Conservation (phyloP, 2,113 vertebrate genomes). For the Empidonax traillii region DNA sequence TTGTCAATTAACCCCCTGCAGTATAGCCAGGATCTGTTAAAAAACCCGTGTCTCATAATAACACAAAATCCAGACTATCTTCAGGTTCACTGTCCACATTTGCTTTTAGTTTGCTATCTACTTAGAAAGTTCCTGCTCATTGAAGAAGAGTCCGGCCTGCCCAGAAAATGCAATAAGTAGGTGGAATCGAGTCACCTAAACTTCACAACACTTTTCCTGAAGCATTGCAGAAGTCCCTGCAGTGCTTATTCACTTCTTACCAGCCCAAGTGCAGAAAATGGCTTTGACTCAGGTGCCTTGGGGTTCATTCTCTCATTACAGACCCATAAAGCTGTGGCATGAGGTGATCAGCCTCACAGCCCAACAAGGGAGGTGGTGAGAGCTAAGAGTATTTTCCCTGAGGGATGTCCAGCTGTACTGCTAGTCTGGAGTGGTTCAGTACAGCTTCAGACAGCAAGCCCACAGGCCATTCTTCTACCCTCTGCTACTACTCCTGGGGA, state of each 20-base stretch:
- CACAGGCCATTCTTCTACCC: neutral
- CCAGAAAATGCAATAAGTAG: neutral
- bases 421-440: neutral
- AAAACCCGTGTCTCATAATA: neutral
- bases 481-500: neutral
- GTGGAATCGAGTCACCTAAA: neutral
- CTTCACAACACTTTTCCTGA: neutral
- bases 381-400: neutral
- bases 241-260: fast-evolving
- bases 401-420: neutral
- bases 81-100: neutral
- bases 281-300: fast-evolving
- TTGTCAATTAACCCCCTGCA: neutral
- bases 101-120: neutral
- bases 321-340: neutral
- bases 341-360: neutral
- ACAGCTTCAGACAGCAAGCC: neutral
- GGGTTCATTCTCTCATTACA: neutral
- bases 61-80: neutral
- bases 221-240: neutral
- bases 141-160: neutral
- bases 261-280: neutral
- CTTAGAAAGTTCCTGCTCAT: neutral
- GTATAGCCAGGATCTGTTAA: neutral
- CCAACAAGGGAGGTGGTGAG: neutral